A percentile compares a stretch with the other conserved stretches of the same genome.
phyloP scores from a whole-genome alignment of 2,113 vertebrate species.

The Ciconia maguari region DNA sequence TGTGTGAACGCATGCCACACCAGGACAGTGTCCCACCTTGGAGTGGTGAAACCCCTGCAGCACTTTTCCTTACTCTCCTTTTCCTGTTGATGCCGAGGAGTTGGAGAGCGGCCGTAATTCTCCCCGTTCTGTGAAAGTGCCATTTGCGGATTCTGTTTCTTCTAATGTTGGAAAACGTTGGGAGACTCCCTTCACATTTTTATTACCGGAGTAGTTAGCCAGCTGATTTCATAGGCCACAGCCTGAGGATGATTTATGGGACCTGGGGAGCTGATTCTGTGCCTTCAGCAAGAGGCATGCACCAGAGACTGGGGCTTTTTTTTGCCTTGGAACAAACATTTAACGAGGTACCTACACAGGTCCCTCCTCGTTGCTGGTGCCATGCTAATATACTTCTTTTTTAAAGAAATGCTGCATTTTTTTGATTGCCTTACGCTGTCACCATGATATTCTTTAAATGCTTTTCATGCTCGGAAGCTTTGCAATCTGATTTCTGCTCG shows the following conservation, averaged over 20 bases:
- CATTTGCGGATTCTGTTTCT: neutral
- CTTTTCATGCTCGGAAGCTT: slow-evolving; percentile 8
- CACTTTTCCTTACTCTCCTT: neutral
- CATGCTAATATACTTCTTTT: neutral
- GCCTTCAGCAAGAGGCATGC: neutral
- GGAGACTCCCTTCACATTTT: neutral
- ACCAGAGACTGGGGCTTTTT: neutral
- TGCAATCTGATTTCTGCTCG: slow-evolving; percentile 37
- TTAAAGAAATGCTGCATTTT: neutral
- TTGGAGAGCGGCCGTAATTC: neutral
- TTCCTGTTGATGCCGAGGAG: neutral
- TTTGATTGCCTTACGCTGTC: neutral
- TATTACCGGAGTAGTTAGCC: neutral
- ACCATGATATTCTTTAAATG: neutral
- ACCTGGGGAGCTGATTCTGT: neutral
- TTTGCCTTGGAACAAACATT: neutral
- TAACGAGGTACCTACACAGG: neutral
- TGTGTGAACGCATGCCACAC: neutral
- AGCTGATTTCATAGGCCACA: neutral
- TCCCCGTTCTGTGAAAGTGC: neutral
- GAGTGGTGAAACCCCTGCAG: neutral
- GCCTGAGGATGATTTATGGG: neutral
- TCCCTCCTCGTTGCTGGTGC: neutral
- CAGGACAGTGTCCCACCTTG: neutral
- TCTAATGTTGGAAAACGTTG: neutral